Conservation (phyloP, 2,797 vertebrate genomes). For the Euthynnus affinis region DNA sequence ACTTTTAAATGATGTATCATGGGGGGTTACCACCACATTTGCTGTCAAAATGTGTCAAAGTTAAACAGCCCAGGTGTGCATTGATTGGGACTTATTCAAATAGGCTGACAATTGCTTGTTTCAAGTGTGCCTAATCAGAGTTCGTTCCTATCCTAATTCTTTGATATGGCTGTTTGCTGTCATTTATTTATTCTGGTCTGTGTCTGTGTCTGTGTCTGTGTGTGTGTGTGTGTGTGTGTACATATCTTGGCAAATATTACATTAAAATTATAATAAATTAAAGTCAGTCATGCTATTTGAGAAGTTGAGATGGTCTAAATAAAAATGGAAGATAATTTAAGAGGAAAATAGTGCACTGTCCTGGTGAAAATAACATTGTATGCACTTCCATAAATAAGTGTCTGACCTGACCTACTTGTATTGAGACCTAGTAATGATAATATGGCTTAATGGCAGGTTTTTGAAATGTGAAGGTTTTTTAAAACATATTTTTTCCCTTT, state of each 20-base stretch:
- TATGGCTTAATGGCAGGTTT: not conserved
- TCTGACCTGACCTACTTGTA: conserved; percentile 31
- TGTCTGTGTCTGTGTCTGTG: not conserved
- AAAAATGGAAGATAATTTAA: not conserved
- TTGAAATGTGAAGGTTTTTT: not conserved
- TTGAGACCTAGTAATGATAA: not conserved
- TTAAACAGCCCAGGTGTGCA: conserved; percentile 50
- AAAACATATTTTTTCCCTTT: not conserved
- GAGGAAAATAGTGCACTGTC: not conserved
- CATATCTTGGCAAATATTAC: conserved; percentile 2
- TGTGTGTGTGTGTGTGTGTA: not conserved
- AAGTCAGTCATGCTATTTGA: conserved; percentile 6
- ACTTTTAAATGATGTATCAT: conserved; percentile 70
- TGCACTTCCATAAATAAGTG: not conserved
- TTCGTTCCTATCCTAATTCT: conserved; percentile 19
- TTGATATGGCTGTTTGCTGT: conserved; percentile 31
- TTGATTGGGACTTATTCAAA: conserved; percentile 53
- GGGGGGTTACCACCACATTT: conserved; percentile 20
- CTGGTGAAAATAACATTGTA: not conserved
- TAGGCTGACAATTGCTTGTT: conserved; percentile 44
- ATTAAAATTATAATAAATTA: conserved; percentile 16
- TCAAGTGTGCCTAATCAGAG: conserved; percentile 53
- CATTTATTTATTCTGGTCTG: conserved; percentile 11
- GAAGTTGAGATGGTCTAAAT: not conserved
- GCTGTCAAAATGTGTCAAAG: conserved; percentile 37